Percentiles rank a stretch among this genome's conserved stretches.
Conservation (phyloP, 1,140 invertebrate genomes). For the Atta cephalotes region DNA sequence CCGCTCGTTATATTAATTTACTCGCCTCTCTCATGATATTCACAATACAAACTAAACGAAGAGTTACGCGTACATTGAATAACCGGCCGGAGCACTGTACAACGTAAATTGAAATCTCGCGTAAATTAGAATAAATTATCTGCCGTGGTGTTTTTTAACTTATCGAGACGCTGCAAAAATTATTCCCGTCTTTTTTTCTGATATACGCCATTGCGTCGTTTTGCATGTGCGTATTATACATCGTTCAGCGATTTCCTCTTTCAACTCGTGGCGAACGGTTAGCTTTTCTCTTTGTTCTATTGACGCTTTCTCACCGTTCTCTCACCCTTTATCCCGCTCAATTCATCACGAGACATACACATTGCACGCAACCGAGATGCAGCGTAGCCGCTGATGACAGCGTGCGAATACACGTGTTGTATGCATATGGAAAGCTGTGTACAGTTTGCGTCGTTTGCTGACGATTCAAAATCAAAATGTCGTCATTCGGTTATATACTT, state of each 20-base stretch:
- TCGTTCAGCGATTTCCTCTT: conserved; percentile 50
- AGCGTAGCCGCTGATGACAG: conserved; percentile 37
- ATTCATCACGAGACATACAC: conserved; percentile 55
- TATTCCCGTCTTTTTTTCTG: neutral
- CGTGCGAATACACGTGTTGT: conserved; percentile 55
- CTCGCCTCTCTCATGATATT: conserved; percentile 13
- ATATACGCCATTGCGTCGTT: neutral
- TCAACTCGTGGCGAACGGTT: conserved; percentile 40
- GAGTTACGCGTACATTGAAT: conserved; percentile 32
- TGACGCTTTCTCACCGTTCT: conserved; percentile 57
- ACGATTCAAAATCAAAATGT: conserved; percentile 27
- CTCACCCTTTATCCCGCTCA: conserved; percentile 46
- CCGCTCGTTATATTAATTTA: conserved; percentile 50
- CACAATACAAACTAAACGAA: conserved; percentile 30
- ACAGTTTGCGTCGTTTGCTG: conserved; percentile 14
- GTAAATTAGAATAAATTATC: conserved; percentile 48
- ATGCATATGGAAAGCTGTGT: conserved; percentile 17
- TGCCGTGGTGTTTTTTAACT: neutral
- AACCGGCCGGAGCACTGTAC: neutral
- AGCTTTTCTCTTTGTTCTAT: conserved; percentile 63
- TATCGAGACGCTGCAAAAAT: neutral
- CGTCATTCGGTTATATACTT: neutral
- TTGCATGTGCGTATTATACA: conserved; percentile 33
- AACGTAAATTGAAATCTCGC: conserved; percentile 5
- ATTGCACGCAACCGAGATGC: conserved; percentile 45